Percentiles rank a stretch among this genome's conserved stretches.
Conservation (phyloP, 2,113 vertebrate genomes). For the Riparia riparia region DNA sequence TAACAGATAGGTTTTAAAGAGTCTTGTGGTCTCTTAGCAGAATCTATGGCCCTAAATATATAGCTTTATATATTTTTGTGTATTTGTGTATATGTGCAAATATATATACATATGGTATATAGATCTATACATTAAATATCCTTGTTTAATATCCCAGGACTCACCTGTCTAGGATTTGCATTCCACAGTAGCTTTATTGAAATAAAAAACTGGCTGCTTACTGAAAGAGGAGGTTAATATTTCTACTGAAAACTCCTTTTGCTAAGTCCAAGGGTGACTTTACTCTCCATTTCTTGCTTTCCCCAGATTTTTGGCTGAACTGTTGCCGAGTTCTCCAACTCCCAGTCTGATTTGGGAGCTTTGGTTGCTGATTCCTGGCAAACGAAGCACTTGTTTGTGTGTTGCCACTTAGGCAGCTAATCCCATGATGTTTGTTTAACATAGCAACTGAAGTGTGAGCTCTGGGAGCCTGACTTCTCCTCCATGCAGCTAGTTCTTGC, state of each 20-base stretch:
- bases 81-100: accelerated
- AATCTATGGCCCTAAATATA: neutral
- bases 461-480: neutral
- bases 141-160: neutral
- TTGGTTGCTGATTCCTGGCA: neutral
- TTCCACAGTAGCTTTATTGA: neutral
- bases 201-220: neutral
- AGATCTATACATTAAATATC: neutral
- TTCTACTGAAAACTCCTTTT: neutral
- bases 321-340: neutral
- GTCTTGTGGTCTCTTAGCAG: neutral
- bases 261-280: neutral
- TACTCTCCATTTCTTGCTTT: neutral
- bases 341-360: neutral
- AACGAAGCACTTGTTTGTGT: neutral
- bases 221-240: neutral
- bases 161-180: neutral
- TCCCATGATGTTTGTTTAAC: neutral
- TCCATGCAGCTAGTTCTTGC: neutral
- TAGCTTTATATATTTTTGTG: neutral
- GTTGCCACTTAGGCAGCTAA: neutral
- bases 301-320: neutral
- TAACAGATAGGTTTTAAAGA: neutral
- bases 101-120: accelerated
- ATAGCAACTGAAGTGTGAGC: neutral